Evolutionary conservation across 2,797 vertebrate genomes (phyloP).

Genomic region (Pantherophis vulpinus): DNA sequence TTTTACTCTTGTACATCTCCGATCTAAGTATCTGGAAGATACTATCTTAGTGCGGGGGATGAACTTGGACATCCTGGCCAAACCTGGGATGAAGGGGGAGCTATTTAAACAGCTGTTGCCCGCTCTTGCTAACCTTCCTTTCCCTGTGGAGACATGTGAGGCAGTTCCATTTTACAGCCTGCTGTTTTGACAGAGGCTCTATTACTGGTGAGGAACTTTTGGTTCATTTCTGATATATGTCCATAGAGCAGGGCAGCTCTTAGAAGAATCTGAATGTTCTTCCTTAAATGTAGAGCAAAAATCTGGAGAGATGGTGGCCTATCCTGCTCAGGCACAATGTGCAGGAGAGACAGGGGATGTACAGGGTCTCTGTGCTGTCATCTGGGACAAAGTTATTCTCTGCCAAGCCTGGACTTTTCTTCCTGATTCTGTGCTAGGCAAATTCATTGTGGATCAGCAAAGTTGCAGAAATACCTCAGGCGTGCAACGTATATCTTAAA

Average conservation of each 20-base stretch:
- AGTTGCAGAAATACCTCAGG: neutral
- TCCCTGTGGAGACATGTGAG: constrained; percentile 14
- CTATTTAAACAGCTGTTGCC: constrained; percentile 31
- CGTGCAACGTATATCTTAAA: neutral
- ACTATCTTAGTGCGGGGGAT: neutral
- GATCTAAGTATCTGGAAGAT: neutral
- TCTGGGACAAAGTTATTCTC: neutral
- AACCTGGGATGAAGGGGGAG: neutral
- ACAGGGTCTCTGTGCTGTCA: neutral
- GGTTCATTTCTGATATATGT: neutral
- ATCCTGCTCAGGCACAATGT: neutral
- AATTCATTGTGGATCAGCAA: neutral
- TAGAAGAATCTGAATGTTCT: neutral
- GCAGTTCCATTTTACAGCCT: constrained; percentile 6
- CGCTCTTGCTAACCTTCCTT: neutral
- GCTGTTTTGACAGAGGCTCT: neutral
- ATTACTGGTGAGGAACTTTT: neutral
- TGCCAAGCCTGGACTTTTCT: neutral
- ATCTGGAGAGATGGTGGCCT: neutral
- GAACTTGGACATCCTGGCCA: neutral
- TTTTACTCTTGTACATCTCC: neutral
- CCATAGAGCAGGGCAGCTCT: neutral
- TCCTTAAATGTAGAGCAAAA: constrained; percentile 1
- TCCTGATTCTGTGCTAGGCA: neutral
- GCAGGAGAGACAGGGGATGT: neutral